Evolutionary conservation across 2,113 vertebrate genomes (phyloP).

Genomic region (Benitochromis conjunctus): DNA sequence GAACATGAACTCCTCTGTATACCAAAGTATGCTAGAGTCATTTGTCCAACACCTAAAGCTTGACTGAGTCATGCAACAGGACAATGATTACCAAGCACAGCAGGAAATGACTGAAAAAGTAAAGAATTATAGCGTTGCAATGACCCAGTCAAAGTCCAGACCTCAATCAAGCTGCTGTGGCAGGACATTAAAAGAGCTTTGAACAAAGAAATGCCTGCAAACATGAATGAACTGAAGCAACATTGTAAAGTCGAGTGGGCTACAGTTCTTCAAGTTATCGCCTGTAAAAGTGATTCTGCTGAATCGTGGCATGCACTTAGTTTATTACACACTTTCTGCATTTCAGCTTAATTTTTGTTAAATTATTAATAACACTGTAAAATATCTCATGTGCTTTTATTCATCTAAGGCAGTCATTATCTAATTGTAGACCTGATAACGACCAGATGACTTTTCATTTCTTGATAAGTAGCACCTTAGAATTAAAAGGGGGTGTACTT

Average conservation of each 20-base stretch:
- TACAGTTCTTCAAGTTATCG: background rate
- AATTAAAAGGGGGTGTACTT: background rate
- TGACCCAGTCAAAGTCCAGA: background rate
- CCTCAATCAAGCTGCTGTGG: background rate
- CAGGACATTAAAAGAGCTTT: background rate
- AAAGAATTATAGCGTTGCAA: background rate
- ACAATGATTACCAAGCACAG: background rate
- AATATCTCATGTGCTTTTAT: background rate
- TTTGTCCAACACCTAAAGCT: background rate
- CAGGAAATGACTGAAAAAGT: background rate
- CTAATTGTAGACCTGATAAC: background rate
- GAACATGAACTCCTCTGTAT: background rate
- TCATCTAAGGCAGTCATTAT: background rate
- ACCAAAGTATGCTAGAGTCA: background rate
- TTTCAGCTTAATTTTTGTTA: background rate
- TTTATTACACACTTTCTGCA: background rate
- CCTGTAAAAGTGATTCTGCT: background rate
- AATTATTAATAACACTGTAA: background rate
- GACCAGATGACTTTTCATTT: background rate
- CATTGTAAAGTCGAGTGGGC: background rate
- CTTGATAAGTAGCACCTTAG: background rate
- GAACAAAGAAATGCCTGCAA: background rate
- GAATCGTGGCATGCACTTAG: background rate
- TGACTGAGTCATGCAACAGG: background rate
- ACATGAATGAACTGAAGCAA: background rate